Base-by-base conservation (phyloP, 2,888 invertebrate genomes). In the Nasonovia ribisnigri region DNA sequence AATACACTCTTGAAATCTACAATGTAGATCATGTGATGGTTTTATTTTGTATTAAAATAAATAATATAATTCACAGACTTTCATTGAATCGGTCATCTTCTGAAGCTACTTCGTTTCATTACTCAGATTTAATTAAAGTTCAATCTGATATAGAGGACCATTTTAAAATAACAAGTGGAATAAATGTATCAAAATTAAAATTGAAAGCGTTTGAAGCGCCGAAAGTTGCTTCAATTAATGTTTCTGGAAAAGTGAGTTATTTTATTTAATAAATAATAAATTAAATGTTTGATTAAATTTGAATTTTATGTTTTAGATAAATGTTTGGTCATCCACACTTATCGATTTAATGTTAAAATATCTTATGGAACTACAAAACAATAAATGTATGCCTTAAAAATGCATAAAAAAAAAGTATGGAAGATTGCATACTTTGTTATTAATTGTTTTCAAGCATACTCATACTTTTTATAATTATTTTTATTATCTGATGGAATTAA, bases 241-340 rank as follows among this genome's bases (percentile, higher is more conserved):
- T 91, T 88, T 92, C 92, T 57, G 94, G 94, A 92, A 94, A 94
- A 89, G 94, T 94, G n/a, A 88, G 94, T 36, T 46, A 88, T 43
- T 67, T 48, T 60, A 67, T 90, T 89, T 84, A 51, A 51, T 29
- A 26, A 29, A 36, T 84, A 51, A 51, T 29, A 16, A 29, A 36
- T 48, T 42, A 48, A 88, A 29, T n/a, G 24, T 84, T 88, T 29
- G 29, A n/a, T 84, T 42, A 92, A 51, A 16, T 88, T 60, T 43
- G 3, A 77, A 77, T 77, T 29, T 26, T 42, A 90, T 93, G 4
- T 93, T 93, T 57, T 42, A 93, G 93, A 86, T 93, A n/a, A 4
- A 60, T 3, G 46, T 60, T 29, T 13, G 36, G 16, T 93, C 93
- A 29, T 93, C 93, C 10, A 86, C 46, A 42, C n/a, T 93, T 24